These are phyloP conservation scores for Sebastes nivosus DNA, from an alignment of 2,797 vertebrate genomes.

Conservation along the genomic window DNA sequence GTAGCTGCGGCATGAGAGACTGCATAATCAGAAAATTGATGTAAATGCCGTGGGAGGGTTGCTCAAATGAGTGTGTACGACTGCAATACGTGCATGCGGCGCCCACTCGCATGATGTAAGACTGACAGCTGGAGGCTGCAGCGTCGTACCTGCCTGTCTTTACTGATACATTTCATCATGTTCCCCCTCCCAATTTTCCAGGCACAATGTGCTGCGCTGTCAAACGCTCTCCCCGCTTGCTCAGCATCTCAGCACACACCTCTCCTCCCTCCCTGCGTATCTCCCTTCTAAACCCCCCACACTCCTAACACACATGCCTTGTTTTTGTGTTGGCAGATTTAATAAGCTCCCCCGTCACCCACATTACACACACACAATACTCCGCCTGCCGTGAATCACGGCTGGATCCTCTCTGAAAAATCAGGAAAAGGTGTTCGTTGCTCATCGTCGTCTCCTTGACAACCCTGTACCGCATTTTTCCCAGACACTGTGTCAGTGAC, in stretches of 20 bases:
- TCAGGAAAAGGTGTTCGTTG: constrained; percentile 20
- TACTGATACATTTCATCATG: constrained; percentile 34
- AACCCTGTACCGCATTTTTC: constrained; percentile 14
- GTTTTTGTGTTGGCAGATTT: constrained; percentile 56
- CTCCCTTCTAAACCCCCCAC: background rate
- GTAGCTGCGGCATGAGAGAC: constrained; percentile 1
- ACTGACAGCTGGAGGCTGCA: constrained; percentile 14
- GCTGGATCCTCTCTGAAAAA: constrained; percentile 21
- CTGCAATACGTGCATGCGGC: background rate
- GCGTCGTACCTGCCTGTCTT: constrained; percentile 45
- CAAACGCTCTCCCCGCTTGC: constrained; percentile 53
- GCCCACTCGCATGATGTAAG: background rate
- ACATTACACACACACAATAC: constrained; percentile 12
- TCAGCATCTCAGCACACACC: constrained; percentile 57
- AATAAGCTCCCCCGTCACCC: constrained; percentile 64
- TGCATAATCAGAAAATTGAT: constrained; percentile 7
- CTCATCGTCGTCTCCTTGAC: constrained; percentile 31
- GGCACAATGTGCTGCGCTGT: constrained; percentile 49
- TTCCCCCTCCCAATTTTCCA: constrained; percentile 27
- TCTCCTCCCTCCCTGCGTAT: background rate
- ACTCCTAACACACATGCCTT: constrained; percentile 1
- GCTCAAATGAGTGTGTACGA: background rate
- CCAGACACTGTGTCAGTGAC: constrained; percentile 9
- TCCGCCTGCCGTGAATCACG: constrained; percentile 17
- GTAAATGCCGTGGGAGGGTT: background rate